phyloP scores from a whole-genome alignment of 2,113 vertebrate species.

The Rhabdomys dilectus region DNA sequence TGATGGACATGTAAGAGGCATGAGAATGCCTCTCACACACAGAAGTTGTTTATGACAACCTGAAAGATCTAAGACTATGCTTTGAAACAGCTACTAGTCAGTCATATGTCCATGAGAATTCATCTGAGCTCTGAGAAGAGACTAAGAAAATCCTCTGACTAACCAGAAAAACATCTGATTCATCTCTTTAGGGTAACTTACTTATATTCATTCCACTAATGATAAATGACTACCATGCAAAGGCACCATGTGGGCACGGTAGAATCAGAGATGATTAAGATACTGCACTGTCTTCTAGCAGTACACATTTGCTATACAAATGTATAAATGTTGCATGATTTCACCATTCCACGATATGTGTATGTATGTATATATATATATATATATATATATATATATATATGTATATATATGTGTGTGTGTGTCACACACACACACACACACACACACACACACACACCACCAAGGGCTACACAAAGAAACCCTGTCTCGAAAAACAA shows the following conservation, averaged over 20 bases:
- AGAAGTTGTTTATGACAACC: not conserved
- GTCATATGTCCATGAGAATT: conserved; percentile 40
- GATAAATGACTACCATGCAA: conserved; percentile 21
- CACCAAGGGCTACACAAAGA: too few relatives aligned
- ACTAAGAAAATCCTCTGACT: conserved; percentile 49
- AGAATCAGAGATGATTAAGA: conserved; percentile 42
- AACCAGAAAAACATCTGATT: conserved; percentile 47
- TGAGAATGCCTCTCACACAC: not conserved
- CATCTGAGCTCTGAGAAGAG: not conserved
- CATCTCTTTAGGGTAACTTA: not conserved
- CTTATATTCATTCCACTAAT: conserved; percentile 39
- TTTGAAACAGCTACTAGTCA: not conserved
- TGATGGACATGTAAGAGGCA: not conserved
- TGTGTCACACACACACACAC: too few relatives aligned
- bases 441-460: too few relatives aligned
- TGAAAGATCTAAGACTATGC: not conserved
- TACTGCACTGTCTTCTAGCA: not conserved
- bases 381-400: too few relatives aligned
- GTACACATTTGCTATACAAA: not conserved
- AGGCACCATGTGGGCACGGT: not conserved
- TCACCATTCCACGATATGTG: not conserved
- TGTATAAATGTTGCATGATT: not conserved
- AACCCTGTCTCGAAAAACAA: too few relatives aligned
- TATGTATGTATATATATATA: not conserved
- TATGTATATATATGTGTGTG: too few relatives aligned